Evolutionary conservation across 2,888 invertebrate species (phyloP), one percentile per base, ranked within the genome.

Genomic region (Ichneumoninae sp.): DNA sequence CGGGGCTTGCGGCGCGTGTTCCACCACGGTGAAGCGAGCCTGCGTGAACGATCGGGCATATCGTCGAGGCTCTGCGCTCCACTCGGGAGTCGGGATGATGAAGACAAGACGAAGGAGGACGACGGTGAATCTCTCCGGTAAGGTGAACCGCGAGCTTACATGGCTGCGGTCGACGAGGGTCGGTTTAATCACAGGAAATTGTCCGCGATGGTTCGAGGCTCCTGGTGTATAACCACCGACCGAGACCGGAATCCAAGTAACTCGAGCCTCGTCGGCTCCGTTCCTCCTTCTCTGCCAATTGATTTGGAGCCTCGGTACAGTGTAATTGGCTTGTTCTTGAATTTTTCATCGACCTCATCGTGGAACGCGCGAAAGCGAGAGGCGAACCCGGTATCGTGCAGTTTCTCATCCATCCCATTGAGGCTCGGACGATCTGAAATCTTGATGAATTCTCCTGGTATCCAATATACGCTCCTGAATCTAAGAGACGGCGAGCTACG

Each of bases 111-210:
- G 44, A 6, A 62, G 26, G 62, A 65, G 16, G 65, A 36, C 60
- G 65, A 80, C 76, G 83, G 80, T 70, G 76, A 82, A 71, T 68
- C 82, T 71, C 70, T 71, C 70, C 68, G 19, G 69, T 16, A 66
- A 82, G 87, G 89, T 86, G 86, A 88, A 89, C 89, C 89, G 87
- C 85, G 81, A 83, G 77, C 75, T 80, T 82, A 80, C 87, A 87
- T 88, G 88, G 69, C 86, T 89, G 89, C 80, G 89, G 87, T 85
- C 86, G 78, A 70, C 44, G 54, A 62, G 66, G 80, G 79, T 83
- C 78, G 76, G 83, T 88, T 84, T 87, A 83, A 87, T 86, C 86
- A 83, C 74, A 78, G 83, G 80, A 86, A 84, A 86, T 88, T 87
- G 86, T 86, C 60, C 68, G 84, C 62, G 76, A 84, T 78, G 40